Evolutionary conservation across 2,797 vertebrate species (phyloP).

Genomic region (Cottoperca gobio): DNA sequence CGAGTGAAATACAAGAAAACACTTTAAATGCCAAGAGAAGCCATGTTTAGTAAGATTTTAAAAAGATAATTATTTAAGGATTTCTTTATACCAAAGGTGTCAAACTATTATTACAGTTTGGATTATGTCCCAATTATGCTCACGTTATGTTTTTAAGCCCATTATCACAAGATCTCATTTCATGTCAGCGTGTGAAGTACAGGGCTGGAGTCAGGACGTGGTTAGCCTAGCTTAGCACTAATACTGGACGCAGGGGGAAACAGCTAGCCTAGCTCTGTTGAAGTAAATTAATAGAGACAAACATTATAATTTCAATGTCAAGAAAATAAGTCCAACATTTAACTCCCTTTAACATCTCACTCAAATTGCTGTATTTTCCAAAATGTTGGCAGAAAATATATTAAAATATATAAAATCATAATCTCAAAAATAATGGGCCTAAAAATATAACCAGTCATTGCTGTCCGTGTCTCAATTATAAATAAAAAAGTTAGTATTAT

Average conservation of each 20-base stretch:
- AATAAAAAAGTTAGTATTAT: neutral
- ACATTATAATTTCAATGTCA: neutral
- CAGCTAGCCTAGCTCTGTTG: neutral
- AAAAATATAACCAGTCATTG: neutral
- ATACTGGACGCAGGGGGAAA: neutral
- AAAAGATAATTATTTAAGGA: neutral
- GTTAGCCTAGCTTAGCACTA: neutral
- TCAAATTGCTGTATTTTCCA: neutral
- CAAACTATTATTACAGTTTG: neutral
- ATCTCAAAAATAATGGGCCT: neutral
- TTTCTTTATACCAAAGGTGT: neutral
- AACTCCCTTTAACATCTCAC: neutral
- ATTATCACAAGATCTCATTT: neutral
- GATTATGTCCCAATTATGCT: neutral
- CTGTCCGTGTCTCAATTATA: neutral
- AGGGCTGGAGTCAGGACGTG: neutral
- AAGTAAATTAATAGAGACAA: too few relatives aligned
- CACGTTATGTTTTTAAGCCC: neutral
- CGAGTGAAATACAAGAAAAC: constrained; percentile 13
- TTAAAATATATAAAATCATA: neutral
- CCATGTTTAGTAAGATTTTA: neutral
- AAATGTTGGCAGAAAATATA: neutral
- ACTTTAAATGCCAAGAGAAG: neutral
- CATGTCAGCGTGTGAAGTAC: neutral
- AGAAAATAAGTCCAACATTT: too few relatives aligned